Base-by-base conservation (phyloP, 2,888 invertebrate genomes). In the Ethmia dodecea region DNA sequence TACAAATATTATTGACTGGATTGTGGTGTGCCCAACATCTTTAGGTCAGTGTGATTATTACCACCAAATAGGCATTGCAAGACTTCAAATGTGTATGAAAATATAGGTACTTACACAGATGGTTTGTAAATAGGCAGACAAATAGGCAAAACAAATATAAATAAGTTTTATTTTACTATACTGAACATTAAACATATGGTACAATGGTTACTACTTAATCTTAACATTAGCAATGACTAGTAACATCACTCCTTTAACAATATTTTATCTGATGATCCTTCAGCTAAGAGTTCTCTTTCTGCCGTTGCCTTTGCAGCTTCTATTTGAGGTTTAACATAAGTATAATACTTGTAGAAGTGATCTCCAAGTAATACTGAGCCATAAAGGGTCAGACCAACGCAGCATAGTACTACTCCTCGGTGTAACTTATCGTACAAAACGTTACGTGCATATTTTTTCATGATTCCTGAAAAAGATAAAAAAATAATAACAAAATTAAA, bases 371-470 rank as follows among this genome's bases (percentile, higher is more conserved):
- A 36, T 0, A 71, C 37, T 1, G 69, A 49, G 3, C 73, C 68
- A 47, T 83, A 60, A 2, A 78, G 27, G 10, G 88, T 86, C 15
- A 86, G 38, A 0, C 76, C 86, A 9, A 88, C 56, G 43, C 88
- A 88, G 22, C 70, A 61, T 26, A 73, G 47, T 11, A 89, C 88
- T 36, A 63, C 61, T 16, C 81, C 79, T 60, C 60, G 72, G 45
- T 89, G 89, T 16, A 89, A 45, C 53, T 66, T 86, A 46, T 89
- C 87, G 35, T 79, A 75, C 3, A 88, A 33, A 14, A 69, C 40
- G 47, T 51, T 75, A 10, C 74, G 74, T 13, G 83, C 73, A 45
- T 75, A 63, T 44, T 77, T 84, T 62, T 74, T 86, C 86, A 86
- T 87, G 34, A 43, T 68, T 48, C 34, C 66, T 64, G 55, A 30